These are phyloP conservation scores for Aphaenogaster rudis DNA, from an alignment of 1,140 invertebrate species.

Conservation along the genomic window DNA sequence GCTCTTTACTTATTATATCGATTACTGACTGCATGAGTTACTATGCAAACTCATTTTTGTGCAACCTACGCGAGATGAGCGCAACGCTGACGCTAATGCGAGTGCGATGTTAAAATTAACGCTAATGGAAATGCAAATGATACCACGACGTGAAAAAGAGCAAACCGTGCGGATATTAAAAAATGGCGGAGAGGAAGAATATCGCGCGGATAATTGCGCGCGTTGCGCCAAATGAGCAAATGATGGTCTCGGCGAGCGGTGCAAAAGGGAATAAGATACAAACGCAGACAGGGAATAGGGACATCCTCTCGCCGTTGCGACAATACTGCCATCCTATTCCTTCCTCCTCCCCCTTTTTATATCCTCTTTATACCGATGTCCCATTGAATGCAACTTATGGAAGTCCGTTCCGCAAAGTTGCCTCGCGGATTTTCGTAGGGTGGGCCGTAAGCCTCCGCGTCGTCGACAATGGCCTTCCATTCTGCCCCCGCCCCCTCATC, in stretches of 20 bases:
- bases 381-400: slow-evolving; percentile 84
- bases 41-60: background rate
- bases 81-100: slow-evolving; percentile 15
- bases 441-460: slow-evolving; percentile 79
- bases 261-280: slow-evolving; percentile 67
- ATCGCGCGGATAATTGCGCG: slow-evolving; percentile 77
- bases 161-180: slow-evolving; percentile 61
- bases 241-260: slow-evolving; percentile 48
- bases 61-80: slow-evolving; percentile 52
- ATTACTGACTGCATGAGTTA: background rate
- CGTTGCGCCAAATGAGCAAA: slow-evolving; percentile 54
- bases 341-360: slow-evolving; percentile 66
- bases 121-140: slow-evolving; percentile 55
- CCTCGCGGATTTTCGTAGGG: slow-evolving; percentile 81
- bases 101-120: slow-evolving; percentile 41
- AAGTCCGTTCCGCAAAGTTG: slow-evolving; percentile 82
- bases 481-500: background rate
- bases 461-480: slow-evolving; percentile 79
- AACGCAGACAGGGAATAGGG: slow-evolving; percentile 68
- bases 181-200: slow-evolving; percentile 64
- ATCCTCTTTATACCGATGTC: slow-evolving; percentile 82
- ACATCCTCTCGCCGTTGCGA: slow-evolving; percentile 38
- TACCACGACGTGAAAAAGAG: slow-evolving; percentile 12
- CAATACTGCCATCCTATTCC: slow-evolving; percentile 70
- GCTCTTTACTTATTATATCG: slow-evolving; percentile 13